Percentiles rank a stretch among this genome's conserved stretches.
Conservation (phyloP, 2,113 vertebrate species). For the Loxodonta africana region DNA sequence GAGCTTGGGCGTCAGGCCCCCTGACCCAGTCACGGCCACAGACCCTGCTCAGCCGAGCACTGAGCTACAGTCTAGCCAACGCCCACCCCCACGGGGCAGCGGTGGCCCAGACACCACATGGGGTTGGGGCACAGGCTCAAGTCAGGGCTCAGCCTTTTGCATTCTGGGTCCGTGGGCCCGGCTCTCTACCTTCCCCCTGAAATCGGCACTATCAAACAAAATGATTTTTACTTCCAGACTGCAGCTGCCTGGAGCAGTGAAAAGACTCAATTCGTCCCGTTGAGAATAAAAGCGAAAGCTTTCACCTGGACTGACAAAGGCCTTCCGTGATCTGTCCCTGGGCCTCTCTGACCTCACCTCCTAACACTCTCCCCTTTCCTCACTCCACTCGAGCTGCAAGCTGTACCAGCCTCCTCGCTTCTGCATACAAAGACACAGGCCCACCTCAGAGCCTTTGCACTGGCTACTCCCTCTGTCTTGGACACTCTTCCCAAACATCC, state of each 20-base stretch:
- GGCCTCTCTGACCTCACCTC: background rate
- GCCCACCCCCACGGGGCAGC: fast-evolving
- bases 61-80: background rate
- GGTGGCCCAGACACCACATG: background rate
- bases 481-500: background rate
- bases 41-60: too few species aligned
- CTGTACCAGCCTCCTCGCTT: fast-evolving
- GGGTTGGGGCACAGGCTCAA: fast-evolving
- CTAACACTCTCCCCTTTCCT: background rate
- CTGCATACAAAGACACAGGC: background rate
- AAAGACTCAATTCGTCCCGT: background rate
- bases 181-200: background rate
- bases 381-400: background rate
- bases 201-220: background rate
- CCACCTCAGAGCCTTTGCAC: background rate
- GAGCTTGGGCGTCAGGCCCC: background rate
- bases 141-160: background rate
- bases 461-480: background rate
- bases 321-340: background rate
- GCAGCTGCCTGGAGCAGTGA: background rate
- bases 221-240: background rate
- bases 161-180: background rate
- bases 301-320: background rate
- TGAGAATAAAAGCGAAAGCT: background rate
- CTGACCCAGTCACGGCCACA: background rate